A percentile compares a stretch with the other conserved stretches of the same genome.
Conservation (phyloP, 1,140 invertebrate species). For the Chionoecetes opilio region DNA sequence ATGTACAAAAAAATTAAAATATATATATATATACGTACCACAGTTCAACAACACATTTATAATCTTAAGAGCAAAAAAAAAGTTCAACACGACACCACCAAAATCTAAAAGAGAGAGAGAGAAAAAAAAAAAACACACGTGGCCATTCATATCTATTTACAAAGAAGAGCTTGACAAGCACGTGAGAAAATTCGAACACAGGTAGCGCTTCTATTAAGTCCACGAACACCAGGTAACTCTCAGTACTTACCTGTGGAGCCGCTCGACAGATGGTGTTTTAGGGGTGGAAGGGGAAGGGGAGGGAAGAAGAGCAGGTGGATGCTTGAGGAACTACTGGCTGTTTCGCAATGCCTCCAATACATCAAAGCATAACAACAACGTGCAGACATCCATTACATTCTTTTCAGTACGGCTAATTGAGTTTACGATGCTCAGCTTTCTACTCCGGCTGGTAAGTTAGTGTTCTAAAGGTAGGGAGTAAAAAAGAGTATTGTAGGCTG, state of each 20-base stretch:
- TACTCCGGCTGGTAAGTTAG: not conserved
- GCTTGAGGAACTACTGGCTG: too few relatives aligned
- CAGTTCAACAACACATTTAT: not conserved
- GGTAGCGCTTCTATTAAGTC: not conserved
- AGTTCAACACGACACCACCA: not conserved
- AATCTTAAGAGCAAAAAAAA: not conserved
- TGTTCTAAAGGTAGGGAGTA: not conserved
- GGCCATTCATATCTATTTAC: not conserved
- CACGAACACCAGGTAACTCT: not conserved
- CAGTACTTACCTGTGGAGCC: not conserved
- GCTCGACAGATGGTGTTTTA: not conserved
- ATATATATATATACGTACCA: not conserved
- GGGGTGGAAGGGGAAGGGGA: not conserved
- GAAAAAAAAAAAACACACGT: not conserved
- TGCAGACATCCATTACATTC: not conserved
- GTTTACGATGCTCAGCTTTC: not conserved
- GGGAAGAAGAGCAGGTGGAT: not conserved
- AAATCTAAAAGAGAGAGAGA: not conserved
- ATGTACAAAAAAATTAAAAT: not conserved
- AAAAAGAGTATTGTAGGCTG: conserved; percentile 28
- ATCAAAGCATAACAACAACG: not conserved
- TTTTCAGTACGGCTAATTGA: conserved; percentile 10
- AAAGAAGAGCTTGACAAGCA: not conserved
- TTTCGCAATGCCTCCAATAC: not conserved
- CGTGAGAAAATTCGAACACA: not conserved